Conservation (phyloP, 2,888 invertebrate genomes). For the Lasioglossum morio region DNA sequence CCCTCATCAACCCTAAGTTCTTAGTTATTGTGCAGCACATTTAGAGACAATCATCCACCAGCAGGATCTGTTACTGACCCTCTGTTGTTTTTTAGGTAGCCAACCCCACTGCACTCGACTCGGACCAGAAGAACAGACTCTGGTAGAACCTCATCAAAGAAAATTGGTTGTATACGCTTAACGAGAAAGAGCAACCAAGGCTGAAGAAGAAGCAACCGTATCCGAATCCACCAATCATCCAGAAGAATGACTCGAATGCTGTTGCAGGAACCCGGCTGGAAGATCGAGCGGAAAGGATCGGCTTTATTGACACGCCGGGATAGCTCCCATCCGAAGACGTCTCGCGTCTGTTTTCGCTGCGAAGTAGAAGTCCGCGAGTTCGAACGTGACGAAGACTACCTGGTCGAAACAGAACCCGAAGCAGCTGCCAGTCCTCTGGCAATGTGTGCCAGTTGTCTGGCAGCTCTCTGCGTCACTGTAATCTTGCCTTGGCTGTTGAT, state of each 20-base stretch:
- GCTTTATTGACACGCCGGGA: slow-evolving; percentile 80
- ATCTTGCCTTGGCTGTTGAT: slow-evolving; percentile 86
- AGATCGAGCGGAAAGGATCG: slow-evolving; percentile 81
- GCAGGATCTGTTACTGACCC: slow-evolving; percentile 39
- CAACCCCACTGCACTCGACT: neutral
- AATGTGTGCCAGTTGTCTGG: slow-evolving; percentile 85
- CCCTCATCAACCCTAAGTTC: neutral
- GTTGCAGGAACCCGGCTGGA: slow-evolving; percentile 83
- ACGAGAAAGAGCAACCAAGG: too few species aligned
- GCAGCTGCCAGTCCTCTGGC: slow-evolving; percentile 82
- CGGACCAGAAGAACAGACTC: neutral
- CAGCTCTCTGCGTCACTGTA: slow-evolving; percentile 85
- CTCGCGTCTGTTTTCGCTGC: slow-evolving; percentile 86
- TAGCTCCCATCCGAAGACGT: slow-evolving; percentile 78
- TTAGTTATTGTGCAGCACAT: slow-evolving; percentile 9
- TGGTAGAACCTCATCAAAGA: neutral
- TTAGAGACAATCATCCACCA: slow-evolving; percentile 10
- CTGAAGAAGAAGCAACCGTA: neutral
- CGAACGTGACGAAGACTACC: slow-evolving; percentile 85
- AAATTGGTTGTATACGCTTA: too few species aligned
- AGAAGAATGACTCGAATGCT: slow-evolving; percentile 78
- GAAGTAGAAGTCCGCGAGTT: slow-evolving; percentile 86
- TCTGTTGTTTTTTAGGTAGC: slow-evolving; percentile 59
- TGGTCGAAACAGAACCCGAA: slow-evolving; percentile 81
- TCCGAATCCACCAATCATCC: neutral